Evolutionary conservation across 2,113 vertebrate species (phyloP).

Genomic region (Trogon surrucura): DNA sequence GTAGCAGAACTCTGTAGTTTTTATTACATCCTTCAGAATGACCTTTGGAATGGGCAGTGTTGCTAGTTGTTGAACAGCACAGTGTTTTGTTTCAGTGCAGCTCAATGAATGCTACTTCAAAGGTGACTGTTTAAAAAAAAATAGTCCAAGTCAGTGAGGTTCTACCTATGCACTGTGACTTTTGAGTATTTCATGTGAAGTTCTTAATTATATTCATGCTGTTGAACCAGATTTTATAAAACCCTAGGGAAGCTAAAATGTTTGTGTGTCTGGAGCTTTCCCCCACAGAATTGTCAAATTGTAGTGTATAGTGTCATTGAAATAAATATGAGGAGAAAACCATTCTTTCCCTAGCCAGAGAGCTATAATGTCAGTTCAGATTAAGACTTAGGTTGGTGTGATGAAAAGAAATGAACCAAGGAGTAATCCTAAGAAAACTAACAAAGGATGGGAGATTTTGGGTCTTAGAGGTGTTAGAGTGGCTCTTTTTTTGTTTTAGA

Average conservation of each 20-base stretch:
- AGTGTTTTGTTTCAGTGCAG: background rate
- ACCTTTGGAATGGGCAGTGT: background rate
- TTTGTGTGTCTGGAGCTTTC: background rate
- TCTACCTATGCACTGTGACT: background rate
- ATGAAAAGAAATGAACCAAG: background rate
- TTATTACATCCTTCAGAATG: background rate
- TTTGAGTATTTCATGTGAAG: background rate
- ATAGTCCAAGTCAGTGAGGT: background rate
- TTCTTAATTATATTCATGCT: background rate
- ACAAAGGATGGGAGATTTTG: background rate
- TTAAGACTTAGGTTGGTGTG: background rate
- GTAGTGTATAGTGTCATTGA: background rate
- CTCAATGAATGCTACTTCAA: background rate
- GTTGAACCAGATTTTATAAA: background rate
- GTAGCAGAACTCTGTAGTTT: background rate
- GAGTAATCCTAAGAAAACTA: background rate
- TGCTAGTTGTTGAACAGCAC: background rate
- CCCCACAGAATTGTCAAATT: background rate
- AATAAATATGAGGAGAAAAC: background rate
- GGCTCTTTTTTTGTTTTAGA: background rate
- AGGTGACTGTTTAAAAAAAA: background rate
- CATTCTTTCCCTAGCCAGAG: background rate
- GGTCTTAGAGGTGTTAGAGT: background rate
- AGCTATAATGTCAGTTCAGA: background rate
- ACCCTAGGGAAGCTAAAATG: background rate